A percentile compares a stretch with the other conserved stretches of the same genome.
Conservation (phyloP, 2,888 invertebrate species). For the Leptopterna dolabrata region DNA sequence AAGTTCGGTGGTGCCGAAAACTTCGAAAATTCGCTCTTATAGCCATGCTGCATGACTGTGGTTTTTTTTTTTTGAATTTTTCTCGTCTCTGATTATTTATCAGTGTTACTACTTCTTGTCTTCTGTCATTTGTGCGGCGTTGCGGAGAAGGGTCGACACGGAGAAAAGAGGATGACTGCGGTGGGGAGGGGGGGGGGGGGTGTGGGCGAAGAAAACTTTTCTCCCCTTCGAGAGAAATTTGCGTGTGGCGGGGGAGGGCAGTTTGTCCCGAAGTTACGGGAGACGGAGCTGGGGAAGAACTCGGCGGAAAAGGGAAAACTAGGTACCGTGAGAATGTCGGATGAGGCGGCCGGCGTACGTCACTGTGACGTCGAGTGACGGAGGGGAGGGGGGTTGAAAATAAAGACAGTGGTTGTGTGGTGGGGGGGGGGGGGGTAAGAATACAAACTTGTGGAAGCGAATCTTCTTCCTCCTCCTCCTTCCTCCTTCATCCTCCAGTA, state of each 20-base stretch:
- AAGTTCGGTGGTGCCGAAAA: too few species aligned
- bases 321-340: background rate
- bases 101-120: too few species aligned
- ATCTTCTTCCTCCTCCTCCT: slow-evolving; percentile 18
- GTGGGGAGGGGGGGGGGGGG: background rate
- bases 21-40: too few species aligned
- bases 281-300: background rate
- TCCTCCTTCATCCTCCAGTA: background rate
- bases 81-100: too few species aligned
- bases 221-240: background rate
- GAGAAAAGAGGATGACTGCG: too few species aligned
- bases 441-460: slow-evolving; percentile 45
- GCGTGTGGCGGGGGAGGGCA: background rate
- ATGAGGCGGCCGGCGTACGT: background rate
- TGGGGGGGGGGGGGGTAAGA: background rate
- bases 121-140: too few species aligned
- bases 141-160: too few species aligned
- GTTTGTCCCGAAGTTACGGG: slow-evolving; percentile 40
- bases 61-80: too few species aligned
- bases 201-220: slow-evolving; percentile 15
- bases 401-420: slow-evolving; percentile 22
- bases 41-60: too few species aligned
- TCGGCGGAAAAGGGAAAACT: background rate
- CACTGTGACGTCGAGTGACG: background rate
- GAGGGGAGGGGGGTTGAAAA: slow-evolving; percentile 21